phyloP scores from a whole-genome alignment of 2,113 vertebrate species.

The Danio rerio region DNA sequence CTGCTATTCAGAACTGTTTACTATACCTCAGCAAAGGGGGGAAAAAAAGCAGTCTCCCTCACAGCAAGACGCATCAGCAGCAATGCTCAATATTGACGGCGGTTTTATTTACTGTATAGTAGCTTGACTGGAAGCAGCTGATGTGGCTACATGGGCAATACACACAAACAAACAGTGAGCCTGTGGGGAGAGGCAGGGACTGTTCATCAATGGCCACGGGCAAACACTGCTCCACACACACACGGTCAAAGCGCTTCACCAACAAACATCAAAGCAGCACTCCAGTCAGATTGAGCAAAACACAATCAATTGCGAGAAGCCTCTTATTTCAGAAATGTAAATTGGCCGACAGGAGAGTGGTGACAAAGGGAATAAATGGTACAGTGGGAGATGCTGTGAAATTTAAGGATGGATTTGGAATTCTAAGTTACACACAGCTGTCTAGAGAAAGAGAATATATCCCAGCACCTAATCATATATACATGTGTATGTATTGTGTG shows the following conservation, averaged over 20 bases:
- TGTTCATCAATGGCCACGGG: slow-evolving; percentile 33
- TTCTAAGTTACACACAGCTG: not conserved
- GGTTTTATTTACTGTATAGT: slow-evolving; percentile 57
- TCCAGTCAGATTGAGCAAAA: slow-evolving; percentile 39
- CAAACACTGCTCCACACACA: slow-evolving; percentile 38
- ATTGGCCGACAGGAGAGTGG: slow-evolving; percentile 1
- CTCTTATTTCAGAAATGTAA: slow-evolving; percentile 16
- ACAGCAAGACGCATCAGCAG: slow-evolving; percentile 50
- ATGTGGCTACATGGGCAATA: slow-evolving; percentile 46
- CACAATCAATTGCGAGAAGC: slow-evolving; percentile 47
- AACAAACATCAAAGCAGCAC: slow-evolving; percentile 40
- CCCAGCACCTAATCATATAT: no score
- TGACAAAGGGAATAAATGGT: slow-evolving; percentile 13
- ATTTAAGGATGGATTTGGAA: not conserved
- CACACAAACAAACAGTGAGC: slow-evolving; percentile 52
- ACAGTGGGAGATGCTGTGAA: slow-evolving; percentile 10
- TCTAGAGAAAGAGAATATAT: no score
- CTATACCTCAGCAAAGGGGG: slow-evolving; percentile 9
- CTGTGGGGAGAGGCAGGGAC: slow-evolving; percentile 36
- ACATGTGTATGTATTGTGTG: no score
- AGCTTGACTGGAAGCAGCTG: slow-evolving; percentile 49
- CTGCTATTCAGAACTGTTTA: slow-evolving; percentile 41
- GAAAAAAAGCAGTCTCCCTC: slow-evolving; percentile 42
- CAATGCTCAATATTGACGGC: slow-evolving; percentile 45
- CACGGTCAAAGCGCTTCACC: slow-evolving; percentile 10